phyloP scores from a whole-genome alignment of 2,797 vertebrate genomes.

The Phrynocephalus vlangalii region DNA sequence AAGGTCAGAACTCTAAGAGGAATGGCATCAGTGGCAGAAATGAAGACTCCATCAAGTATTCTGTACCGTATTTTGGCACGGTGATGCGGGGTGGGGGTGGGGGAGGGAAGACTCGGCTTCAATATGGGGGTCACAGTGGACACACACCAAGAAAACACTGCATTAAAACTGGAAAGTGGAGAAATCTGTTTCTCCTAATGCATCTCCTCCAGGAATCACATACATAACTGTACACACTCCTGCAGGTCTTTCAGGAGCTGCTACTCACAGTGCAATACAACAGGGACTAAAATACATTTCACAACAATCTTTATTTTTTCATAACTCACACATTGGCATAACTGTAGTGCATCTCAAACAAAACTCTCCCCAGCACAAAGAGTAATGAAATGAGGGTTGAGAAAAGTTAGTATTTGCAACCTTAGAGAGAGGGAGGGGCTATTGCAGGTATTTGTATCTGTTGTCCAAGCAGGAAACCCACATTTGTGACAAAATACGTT shows the following conservation, averaged over 20 bases:
- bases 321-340: not conserved
- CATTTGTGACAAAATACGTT: conserved; percentile 88
- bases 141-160: conserved; percentile 49
- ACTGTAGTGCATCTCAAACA: not conserved
- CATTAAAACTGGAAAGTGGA: conserved; percentile 64
- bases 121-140: conserved; percentile 42
- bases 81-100: not conserved
- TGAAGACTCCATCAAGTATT: conserved; percentile 42
- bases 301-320: conserved; percentile 15
- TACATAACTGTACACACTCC: conserved; percentile 44
- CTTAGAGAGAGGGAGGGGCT: not conserved
- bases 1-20: conserved; percentile 61
- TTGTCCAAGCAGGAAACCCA: conserved; percentile 84
- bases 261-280: conserved; percentile 49
- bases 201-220: conserved; percentile 52
- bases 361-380: not conserved
- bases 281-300: conserved; percentile 49
- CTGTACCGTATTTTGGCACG: conserved; percentile 47
- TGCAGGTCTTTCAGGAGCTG: conserved; percentile 43
- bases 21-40: conserved; percentile 42
- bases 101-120: conserved; percentile 19
- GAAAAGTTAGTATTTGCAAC: not conserved
- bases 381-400: not conserved
- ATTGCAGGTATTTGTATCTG: conserved; percentile 24
- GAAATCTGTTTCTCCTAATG: conserved; percentile 64